Base-by-base conservation (phyloP, 2,113 vertebrate species). In the Oxyruncus cristatus region DNA sequence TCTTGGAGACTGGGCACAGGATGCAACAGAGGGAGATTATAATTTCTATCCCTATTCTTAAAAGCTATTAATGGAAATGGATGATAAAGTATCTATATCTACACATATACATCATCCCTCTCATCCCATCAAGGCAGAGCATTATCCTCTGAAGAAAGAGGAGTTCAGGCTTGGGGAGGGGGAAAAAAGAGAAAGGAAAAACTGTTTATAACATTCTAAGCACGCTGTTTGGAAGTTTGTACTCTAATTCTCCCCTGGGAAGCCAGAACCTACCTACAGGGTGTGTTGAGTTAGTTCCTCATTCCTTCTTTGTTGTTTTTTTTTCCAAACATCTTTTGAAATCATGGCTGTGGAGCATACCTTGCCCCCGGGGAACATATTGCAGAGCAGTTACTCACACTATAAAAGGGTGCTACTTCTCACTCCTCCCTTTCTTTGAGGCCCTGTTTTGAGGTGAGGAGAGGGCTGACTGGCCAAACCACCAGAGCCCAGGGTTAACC, bases 191-290 rank as follows among this genome's bases (percentile, higher is more conserved):
- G 62, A 61, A 87, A 65, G 53, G 59, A 32, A 85, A 95, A 89
- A n/a, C 20, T 89, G 65, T 68, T 95, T 63, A 27, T 67, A 75
- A 53, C 65, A 74, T 33, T 19, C 62, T 72, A 52, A 89, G 33
- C 77, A 85, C 7, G 35, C n/a, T 47, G 37, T 63, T 84, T 80
- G 62, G 68, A 84, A 35, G 49, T 62, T 85, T 42, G 52, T 17
- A 26, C 41, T n/a, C 27, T 10, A 39, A 14, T n/a, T 81, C 83
- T 91, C 63, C 49, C 8, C 7, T 3, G 66, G 27, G 83, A 95
- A 97, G 87, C 37, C 89, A 96, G 87, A 91, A 79, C 84, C 41
- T 85, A 71, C 93, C 94, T 79, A 65, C 72, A 76, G 89, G 86
- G 88, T 65, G 80, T 86, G 85, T 79, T 84, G 76, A 49, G 76